A percentile compares a stretch with the other conserved stretches of the same genome.
phyloP scores from a whole-genome alignment of 2,113 vertebrate genomes.

The Larimichthys crocea region DNA sequence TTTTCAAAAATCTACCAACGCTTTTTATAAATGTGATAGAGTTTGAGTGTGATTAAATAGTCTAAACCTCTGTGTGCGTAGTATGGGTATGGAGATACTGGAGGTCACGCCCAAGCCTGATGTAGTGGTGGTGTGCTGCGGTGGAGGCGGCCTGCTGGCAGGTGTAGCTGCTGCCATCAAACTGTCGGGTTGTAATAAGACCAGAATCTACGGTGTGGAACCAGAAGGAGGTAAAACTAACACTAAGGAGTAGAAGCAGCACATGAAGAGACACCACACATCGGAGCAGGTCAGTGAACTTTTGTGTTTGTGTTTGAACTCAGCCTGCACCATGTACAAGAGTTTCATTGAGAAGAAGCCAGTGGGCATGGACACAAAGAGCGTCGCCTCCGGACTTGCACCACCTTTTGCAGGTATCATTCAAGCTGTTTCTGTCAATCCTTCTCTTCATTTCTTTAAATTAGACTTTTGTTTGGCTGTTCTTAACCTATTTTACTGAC shows the following conservation, averaged over 20 bases:
- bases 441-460: neutral
- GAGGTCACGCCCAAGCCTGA: slow-evolving; percentile 78
- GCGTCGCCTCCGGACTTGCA: slow-evolving; percentile 84
- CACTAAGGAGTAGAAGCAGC: neutral
- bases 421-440: neutral
- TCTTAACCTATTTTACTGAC: neutral
- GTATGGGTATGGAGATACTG: slow-evolving; percentile 83
- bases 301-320: slow-evolving; percentile 12
- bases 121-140: slow-evolving; percentile 84
- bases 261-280: neutral
- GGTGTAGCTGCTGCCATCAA: slow-evolving; percentile 83
- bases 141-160: slow-evolving; percentile 83
- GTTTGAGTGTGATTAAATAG: no score
- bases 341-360: slow-evolving; percentile 84
- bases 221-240: slow-evolving; percentile 81
- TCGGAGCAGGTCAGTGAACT: neutral
- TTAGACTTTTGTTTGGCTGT: neutral
- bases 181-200: slow-evolving; percentile 78
- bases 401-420: slow-evolving; percentile 83
- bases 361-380: slow-evolving; percentile 82
- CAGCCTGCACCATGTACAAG: slow-evolving; percentile 86
- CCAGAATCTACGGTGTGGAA: slow-evolving; percentile 85
- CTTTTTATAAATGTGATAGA: no score
- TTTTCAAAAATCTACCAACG: no score
- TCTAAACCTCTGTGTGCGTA: slow-evolving; percentile 21